Percentiles rank a stretch among this genome's conserved stretches.
phyloP scores from a whole-genome alignment of 1,140 invertebrate species.

The Tigriopus japonicus region DNA sequence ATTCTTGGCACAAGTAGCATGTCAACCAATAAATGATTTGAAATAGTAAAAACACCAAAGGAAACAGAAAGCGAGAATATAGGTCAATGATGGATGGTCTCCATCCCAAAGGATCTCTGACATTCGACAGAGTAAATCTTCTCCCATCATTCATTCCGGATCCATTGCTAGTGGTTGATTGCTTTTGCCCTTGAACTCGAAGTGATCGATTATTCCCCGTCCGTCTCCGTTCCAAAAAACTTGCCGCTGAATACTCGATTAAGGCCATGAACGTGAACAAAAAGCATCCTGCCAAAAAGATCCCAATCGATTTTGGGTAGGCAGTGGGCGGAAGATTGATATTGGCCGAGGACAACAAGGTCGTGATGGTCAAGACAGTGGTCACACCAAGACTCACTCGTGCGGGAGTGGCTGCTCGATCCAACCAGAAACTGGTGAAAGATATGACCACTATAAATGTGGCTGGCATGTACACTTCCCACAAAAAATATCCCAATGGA shows the following conservation, averaged over 20 bases:
- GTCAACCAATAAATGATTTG: too few species aligned
- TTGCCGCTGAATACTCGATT: conserved; percentile 16
- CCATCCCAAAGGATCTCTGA: too few species aligned
- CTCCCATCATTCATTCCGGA: too few species aligned
- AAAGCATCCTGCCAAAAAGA: conserved; percentile 20
- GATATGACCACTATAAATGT: conserved; percentile 80
- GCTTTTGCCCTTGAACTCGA: too few species aligned
- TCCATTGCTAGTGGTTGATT: too few species aligned
- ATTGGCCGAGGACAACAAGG: conserved; percentile 30
- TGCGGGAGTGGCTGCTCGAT: conserved; percentile 76
- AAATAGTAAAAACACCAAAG: too few species aligned
- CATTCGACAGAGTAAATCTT: too few species aligned
- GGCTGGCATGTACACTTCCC: conserved; percentile 82
- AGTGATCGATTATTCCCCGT: neutral
- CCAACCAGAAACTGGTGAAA: conserved; percentile 93
- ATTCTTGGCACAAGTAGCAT: too few species aligned
- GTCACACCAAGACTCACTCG: conserved; percentile 23
- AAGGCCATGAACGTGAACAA: conserved; percentile 15
- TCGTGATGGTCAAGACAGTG: conserved; percentile 23
- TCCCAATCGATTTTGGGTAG: conserved; percentile 29
- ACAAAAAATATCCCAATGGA: conserved; percentile 67
- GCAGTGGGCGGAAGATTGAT: conserved; percentile 28
- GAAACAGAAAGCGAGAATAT: too few species aligned
- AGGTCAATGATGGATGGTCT: too few species aligned
- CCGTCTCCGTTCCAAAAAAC: conserved; percentile 1